phyloP scores from a whole-genome alignment of 2,113 vertebrate species.

The Anguilla rostrata region DNA sequence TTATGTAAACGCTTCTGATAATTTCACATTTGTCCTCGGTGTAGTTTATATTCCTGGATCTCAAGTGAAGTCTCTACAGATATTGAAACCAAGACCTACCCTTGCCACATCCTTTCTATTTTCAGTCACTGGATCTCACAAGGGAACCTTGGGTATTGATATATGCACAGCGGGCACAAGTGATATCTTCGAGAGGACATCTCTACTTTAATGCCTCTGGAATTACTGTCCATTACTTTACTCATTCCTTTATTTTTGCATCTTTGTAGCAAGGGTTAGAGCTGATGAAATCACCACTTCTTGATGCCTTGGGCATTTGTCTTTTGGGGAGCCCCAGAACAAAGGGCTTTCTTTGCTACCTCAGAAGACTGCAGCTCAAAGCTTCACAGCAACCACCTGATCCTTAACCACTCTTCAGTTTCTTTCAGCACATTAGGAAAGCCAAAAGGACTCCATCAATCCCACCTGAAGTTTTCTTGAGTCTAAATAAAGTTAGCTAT shows the following conservation, averaged over 20 bases:
- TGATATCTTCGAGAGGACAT: constrained; percentile 52
- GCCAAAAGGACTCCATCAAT: neutral
- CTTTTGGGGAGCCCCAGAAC: neutral
- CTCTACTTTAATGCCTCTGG: constrained; percentile 51
- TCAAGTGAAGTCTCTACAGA: constrained; percentile 58
- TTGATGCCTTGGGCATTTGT: neutral
- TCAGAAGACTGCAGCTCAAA: neutral
- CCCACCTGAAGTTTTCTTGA: neutral
- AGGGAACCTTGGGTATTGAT: constrained; percentile 61
- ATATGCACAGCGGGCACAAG: constrained; percentile 46
- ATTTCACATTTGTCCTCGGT: constrained; percentile 67
- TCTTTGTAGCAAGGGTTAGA: neutral
- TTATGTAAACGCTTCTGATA: constrained; percentile 68
- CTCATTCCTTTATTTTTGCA: constrained; percentile 10
- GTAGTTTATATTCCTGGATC: constrained; percentile 66
- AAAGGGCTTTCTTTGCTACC: neutral
- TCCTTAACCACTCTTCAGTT: neutral
- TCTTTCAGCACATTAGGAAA: neutral
- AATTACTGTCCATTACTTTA: constrained; percentile 56
- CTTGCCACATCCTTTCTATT: constrained; percentile 62
- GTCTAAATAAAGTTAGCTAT: neutral
- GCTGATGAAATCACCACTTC: neutral
- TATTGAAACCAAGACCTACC: constrained; percentile 66
- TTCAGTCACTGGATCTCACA: constrained; percentile 49
- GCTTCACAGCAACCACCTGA: neutral